Evolutionary conservation across 2,888 invertebrate genomes (phyloP), one percentile per base, ranked within the genome.

Genomic region (Ecliptopera silaceata): DNA sequence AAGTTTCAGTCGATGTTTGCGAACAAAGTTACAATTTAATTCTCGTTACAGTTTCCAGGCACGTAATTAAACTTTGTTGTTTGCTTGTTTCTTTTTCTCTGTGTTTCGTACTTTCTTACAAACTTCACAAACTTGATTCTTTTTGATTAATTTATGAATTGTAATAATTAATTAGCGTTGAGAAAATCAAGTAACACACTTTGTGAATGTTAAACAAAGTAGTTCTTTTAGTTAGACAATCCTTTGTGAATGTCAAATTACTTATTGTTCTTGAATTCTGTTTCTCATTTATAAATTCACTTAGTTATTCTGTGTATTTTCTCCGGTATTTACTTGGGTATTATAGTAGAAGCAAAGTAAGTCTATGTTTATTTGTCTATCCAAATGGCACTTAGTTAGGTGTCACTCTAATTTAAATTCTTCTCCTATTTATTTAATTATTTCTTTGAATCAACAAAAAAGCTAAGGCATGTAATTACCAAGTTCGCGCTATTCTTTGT

Each of bases 1-100:
- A 55, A 59, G 59, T 59, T 59, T 55, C 44, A 26, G 45, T 36
- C 52, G 58, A 58, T 58, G 50, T 59, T 59, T 59, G 46, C 54
- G 38, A 55, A 54, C 45, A 58, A 51, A 59, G 54, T 54, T 54
- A 50, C 46, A n/a, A 50, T 50, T 50, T 50, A 50, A 59, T 59
- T 47, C 54, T 54, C 46, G 46, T 59, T 59, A 59, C 54, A 47
- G 54, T 54, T 58, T 50, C 54, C 41, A 59, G 43, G 46, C 54
- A 42, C 41, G 54, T 55, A 50, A 55, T 59, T 59, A 42, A 54
- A 59, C 50, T 55, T 58, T 46, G 58, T 53, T 53, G 42, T 47
- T 53, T 34, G 8, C 43, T 57, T 48, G 57, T 52, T 58, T 58
- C 49, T 45, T 58, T 52, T 54, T 53, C 48, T 48, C 22, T 31